phyloP scores from a whole-genome alignment of 1,140 invertebrate species.

The Tyrophagus putrescentiae region DNA sequence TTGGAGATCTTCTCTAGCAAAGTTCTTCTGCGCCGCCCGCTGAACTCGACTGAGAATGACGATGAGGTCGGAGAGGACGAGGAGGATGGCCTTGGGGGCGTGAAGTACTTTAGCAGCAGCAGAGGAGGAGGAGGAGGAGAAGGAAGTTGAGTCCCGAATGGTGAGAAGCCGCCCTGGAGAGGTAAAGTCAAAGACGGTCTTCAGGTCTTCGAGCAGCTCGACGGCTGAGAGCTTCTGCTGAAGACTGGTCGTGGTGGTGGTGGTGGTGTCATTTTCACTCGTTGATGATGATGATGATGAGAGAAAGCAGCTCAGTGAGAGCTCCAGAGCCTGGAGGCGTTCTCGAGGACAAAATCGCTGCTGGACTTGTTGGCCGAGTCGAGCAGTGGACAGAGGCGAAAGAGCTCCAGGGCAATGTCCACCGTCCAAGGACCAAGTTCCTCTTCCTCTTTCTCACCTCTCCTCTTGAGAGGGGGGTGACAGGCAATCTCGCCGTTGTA shows the following conservation, averaged over 20 bases:
- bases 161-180: not conserved
- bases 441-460: no score
- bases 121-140: not conserved
- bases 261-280: not conserved
- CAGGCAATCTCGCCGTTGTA: constrained; percentile 7
- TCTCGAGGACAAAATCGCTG: not conserved
- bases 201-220: not conserved
- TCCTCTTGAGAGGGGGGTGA: not conserved
- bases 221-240: not conserved
- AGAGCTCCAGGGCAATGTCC: not conserved
- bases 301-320: not conserved
- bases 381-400: not conserved
- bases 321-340: not conserved
- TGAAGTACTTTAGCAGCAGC: not conserved
- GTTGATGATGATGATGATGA: no score
- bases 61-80: not conserved
- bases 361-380: not conserved
- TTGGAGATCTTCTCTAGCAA: not conserved
- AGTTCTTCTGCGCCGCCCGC: not conserved
- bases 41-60: not conserved
- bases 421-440: no score
- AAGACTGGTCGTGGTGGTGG: not conserved
- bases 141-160: no score
- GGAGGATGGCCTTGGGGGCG: not conserved
- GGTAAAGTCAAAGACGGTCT: not conserved